A percentile compares a stretch with the other conserved stretches of the same genome.
phyloP scores from a whole-genome alignment of 37 sponge, comb jelly and placozoan species.

The Spongia lamella region DNA sequence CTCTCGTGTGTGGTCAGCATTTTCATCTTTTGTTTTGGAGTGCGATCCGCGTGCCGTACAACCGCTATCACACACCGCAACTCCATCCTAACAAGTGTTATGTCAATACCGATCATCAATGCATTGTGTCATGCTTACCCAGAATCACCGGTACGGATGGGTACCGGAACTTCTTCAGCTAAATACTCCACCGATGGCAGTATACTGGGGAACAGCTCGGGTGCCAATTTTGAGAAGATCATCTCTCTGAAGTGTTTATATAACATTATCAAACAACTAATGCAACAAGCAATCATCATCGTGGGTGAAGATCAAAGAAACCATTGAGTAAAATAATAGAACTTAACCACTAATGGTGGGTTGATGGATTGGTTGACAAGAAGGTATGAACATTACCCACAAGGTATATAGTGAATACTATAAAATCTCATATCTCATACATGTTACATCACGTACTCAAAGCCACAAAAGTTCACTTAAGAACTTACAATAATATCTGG shows the following conservation, averaged over 20 bases:
- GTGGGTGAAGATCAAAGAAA: background rate
- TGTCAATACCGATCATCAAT: background rate
- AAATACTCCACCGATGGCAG: slow-evolving; percentile 52
- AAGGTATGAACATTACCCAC: too few relatives aligned
- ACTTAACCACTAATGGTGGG: background rate
- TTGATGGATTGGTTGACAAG: too few relatives aligned
- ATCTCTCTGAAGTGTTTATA: slow-evolving; percentile 50
- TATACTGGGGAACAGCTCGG: slow-evolving; percentile 54
- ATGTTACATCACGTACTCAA: too few relatives aligned
- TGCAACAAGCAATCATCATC: background rate
- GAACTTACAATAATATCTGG: slow-evolving; percentile 83
- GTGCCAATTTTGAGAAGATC: slow-evolving; percentile 62
- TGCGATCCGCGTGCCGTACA: slow-evolving; percentile 91
- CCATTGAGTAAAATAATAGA: background rate
- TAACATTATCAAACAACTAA: background rate
- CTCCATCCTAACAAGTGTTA: slow-evolving; percentile 52
- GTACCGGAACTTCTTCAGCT: slow-evolving; percentile 44
- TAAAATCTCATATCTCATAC: too few relatives aligned
- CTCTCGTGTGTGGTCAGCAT: slow-evolving; percentile 75
- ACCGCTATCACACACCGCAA: slow-evolving; percentile 89
- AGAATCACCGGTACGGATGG: slow-evolving; percentile 16
- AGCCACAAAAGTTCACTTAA: background rate
- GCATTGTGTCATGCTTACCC: too few relatives aligned
- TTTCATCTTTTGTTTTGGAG: slow-evolving; percentile 97
- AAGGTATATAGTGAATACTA: too few relatives aligned